Conservation (phyloP, 2,888 invertebrate species). For the Cephalotes varians region DNA sequence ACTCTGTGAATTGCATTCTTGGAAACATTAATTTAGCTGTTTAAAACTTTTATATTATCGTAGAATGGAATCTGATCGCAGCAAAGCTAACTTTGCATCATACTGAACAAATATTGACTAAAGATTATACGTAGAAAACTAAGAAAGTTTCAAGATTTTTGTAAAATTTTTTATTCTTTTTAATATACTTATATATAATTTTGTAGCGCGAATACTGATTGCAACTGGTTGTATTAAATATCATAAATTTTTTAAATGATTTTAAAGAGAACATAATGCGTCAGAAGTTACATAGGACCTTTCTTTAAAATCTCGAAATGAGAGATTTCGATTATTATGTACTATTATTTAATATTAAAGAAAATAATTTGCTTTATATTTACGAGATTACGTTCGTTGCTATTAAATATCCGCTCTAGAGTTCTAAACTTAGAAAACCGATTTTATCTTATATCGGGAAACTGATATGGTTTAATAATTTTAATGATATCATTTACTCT, state of each 20-base stretch:
- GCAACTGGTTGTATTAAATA: neutral
- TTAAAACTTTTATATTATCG: conserved; percentile 2
- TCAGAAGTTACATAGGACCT: neutral
- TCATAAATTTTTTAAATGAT: neutral
- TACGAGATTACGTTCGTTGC: neutral
- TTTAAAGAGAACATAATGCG: neutral
- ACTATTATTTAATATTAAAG: neutral
- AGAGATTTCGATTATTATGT: neutral
- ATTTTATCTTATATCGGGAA: neutral
- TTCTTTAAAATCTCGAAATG: neutral
- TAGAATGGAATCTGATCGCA: neutral
- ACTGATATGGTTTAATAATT: neutral
- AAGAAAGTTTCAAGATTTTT: neutral
- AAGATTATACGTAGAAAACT: neutral
- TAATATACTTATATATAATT: neutral
- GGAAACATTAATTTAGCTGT: neutral
- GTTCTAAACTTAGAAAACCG: neutral
- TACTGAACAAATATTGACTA: neutral
- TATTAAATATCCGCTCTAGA: neutral
- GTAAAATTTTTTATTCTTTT: neutral
- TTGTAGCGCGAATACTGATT: neutral
- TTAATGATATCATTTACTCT: neutral
- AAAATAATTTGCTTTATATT: neutral
- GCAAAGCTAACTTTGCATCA: neutral
- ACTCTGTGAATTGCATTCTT: neutral